phyloP scores from a whole-genome alignment of 2,797 vertebrate genomes.

The Harpagifer antarcticus region DNA sequence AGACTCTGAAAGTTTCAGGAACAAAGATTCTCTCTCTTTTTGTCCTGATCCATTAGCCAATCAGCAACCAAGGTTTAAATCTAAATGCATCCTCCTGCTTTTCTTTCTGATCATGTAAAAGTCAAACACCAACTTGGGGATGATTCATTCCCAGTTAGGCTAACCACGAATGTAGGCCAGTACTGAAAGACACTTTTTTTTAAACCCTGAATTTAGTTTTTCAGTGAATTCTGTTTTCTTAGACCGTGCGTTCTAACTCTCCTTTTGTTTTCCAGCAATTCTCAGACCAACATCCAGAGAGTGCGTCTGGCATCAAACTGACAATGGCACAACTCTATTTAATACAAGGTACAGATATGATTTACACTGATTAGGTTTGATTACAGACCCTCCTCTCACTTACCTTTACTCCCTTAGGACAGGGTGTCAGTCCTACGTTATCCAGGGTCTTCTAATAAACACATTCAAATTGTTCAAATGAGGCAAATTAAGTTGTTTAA shows the following conservation, averaged over 20 bases:
- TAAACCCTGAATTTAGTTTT: too few relatives aligned
- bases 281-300: constrained; percentile 93
- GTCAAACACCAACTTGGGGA: neutral
- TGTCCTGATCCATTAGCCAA: too few relatives aligned
- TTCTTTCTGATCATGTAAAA: neutral
- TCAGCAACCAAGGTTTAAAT: neutral
- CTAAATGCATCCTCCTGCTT: neutral
- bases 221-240: neutral
- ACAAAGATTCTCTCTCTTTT: too few relatives aligned
- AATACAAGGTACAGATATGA: constrained; percentile 89
- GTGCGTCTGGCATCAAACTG: constrained; percentile 92
- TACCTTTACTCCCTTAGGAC: neutral
- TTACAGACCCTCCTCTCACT: neutral
- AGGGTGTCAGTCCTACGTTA: neutral
- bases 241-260: neutral
- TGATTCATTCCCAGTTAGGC: neutral
- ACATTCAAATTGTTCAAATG: neutral
- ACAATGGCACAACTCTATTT: constrained; percentile 98
- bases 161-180: too few relatives aligned
- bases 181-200: neutral
- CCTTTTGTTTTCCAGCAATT: constrained; percentile 86
- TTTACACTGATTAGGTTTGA: neutral
- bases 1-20: too few relatives aligned
- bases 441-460: neutral
- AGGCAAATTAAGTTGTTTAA: neutral